phyloP scores from a whole-genome alignment of 2,113 vertebrate species.

The Podilymbus podiceps region DNA sequence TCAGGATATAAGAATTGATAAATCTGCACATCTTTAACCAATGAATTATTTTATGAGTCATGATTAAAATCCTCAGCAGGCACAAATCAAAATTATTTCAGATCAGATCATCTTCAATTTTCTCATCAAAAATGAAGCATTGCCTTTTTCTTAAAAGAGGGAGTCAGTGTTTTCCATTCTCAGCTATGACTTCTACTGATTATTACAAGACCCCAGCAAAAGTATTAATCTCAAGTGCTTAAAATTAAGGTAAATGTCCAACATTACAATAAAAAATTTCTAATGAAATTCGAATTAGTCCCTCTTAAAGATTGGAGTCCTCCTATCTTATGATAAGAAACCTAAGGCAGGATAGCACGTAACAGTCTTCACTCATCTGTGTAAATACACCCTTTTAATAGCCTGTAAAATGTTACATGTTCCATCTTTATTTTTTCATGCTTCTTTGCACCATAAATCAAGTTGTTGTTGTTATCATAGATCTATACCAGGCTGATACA shows the following conservation, averaged over 20 bases:
- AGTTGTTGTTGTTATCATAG: neutral
- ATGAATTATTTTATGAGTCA: neutral
- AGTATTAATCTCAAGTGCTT: neutral
- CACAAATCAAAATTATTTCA: neutral
- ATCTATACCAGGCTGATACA: neutral
- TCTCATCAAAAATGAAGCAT: neutral
- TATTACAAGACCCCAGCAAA: neutral
- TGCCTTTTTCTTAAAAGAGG: neutral
- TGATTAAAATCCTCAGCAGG: neutral
- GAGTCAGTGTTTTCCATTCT: neutral
- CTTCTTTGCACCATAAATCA: neutral
- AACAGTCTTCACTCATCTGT: neutral
- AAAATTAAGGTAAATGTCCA: neutral
- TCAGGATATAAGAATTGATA: neutral
- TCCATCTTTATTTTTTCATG: neutral
- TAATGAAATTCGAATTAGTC: neutral
- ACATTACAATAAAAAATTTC: neutral
- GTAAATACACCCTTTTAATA: neutral
- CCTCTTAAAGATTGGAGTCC: neutral
- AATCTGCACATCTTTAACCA: neutral
- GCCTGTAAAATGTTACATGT: neutral
- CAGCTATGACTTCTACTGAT: neutral
- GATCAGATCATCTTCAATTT: neutral
- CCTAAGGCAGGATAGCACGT: neutral
- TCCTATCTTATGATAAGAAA: neutral